These are phyloP conservation scores for Matsumyia berberina DNA, from an alignment of 2,888 invertebrate genomes.

Conservation along the genomic window DNA sequence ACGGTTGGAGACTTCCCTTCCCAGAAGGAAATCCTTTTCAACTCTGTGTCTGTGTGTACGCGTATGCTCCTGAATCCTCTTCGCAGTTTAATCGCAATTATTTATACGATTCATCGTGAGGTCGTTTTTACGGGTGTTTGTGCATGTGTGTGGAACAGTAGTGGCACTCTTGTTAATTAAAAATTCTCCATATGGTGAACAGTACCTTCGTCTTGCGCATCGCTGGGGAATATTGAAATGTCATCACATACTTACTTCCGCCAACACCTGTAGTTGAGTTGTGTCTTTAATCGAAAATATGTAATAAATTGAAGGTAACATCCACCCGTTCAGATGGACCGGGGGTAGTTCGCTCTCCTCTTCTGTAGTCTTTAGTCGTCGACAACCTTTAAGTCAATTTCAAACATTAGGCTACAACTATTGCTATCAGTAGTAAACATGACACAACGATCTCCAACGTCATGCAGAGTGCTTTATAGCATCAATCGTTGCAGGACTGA, in stretches of 20 bases:
- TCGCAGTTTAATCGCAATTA: conserved; percentile 18
- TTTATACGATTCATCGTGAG: conserved; percentile 6
- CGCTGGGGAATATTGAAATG: not conserved
- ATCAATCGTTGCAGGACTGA: no score
- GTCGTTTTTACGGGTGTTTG: not conserved
- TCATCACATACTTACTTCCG: not conserved
- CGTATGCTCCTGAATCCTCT: conserved; percentile 13
- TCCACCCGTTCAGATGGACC: no score
- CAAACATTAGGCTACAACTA: no score
- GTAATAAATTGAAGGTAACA: no score
- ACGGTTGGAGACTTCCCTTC: conserved; percentile 8
- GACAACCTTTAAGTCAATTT: no score
- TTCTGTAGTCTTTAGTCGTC: no score
- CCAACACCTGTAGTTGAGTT: conserved; percentile 14
- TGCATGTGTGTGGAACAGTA: not conserved
- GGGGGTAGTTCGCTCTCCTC: no score
- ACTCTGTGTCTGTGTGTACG: not conserved
- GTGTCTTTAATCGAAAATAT: conserved; percentile 1
- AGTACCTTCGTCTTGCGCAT: not conserved
- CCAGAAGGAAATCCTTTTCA: conserved; percentile 18
- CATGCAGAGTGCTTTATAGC: no score
- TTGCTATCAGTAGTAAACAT: no score
- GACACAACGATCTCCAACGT: no score
- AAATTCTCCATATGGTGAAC: conserved; percentile 22
- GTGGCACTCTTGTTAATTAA: conserved; percentile 29